Conservation (phyloP, 2,113 vertebrate species). For the Sylvietta virens region DNA sequence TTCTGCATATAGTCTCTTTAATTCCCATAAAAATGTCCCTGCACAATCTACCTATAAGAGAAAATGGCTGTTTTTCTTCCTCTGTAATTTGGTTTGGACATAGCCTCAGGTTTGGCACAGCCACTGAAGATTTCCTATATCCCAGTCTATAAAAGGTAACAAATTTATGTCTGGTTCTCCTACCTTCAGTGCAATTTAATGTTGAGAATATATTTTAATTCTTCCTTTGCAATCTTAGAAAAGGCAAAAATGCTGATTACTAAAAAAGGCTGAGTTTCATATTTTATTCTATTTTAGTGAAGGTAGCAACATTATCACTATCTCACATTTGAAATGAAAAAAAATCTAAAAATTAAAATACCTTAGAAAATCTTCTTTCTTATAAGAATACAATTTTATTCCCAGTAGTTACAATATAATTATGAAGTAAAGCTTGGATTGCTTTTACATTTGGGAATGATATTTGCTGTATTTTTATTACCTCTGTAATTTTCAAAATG, state of each 20-base stretch:
- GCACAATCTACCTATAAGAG: neutral
- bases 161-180: neutral
- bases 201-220: neutral
- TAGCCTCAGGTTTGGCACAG: neutral
- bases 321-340: neutral
- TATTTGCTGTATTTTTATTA: constrained; percentile 39
- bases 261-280: neutral
- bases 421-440: constrained; percentile 15
- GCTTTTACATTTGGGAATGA: neutral
- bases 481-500: constrained; percentile 24
- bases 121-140: neutral
- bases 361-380: neutral
- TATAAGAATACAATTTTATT: constrained; percentile 33
- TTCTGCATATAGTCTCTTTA: neutral
- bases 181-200: neutral
- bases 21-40: neutral
- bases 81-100: neutral
- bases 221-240: neutral
- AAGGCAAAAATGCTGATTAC: neutral
- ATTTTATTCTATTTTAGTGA: neutral
- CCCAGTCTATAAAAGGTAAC: neutral
- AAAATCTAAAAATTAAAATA: neutral
- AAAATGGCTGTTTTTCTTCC: neutral
- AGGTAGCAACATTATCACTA: neutral
- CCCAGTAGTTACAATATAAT: neutral